These are phyloP conservation scores for Pseudorhiza aurosa DNA, from an alignment of 30 jellyfish, hydroid and myxozoan species.

Conservation along the genomic window DNA sequence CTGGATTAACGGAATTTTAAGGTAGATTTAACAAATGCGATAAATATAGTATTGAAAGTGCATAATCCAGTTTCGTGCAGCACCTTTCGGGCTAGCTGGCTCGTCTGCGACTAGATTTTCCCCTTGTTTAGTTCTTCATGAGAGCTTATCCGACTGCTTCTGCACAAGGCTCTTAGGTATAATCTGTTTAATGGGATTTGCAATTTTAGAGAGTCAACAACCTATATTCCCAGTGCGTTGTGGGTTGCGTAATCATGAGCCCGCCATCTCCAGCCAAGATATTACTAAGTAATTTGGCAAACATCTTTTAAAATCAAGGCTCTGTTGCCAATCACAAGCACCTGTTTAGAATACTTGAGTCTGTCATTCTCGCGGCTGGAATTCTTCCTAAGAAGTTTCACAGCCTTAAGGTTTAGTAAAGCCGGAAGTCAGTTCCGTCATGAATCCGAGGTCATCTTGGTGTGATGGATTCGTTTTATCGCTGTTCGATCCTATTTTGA, in stretches of 20 bases:
- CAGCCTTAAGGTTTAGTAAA: no score
- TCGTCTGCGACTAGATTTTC: not conserved
- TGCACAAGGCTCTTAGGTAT: not conserved
- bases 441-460: no score
- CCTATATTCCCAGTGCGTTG: not conserved
- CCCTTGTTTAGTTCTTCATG: constrained; percentile 4
- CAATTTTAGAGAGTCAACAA: not conserved
- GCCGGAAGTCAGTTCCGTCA: no score
- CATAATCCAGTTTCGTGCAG: constrained; percentile 41
- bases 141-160: not conserved
- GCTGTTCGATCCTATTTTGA: no score
- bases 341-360: no score
- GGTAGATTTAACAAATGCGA: constrained; percentile 34
- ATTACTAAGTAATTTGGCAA: no score
- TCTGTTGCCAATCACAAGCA: no score
- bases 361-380: no score
- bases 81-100: not conserved
- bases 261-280: not conserved
- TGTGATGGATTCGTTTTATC: no score
- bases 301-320: no score
- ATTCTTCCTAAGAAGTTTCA: no score
- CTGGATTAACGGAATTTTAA: constrained; percentile 14
- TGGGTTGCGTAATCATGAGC: not conserved
- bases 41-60: constrained; percentile 9
- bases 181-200: not conserved